phyloP scores from a whole-genome alignment of 1,140 invertebrate species.

The Atta cephalotes region DNA sequence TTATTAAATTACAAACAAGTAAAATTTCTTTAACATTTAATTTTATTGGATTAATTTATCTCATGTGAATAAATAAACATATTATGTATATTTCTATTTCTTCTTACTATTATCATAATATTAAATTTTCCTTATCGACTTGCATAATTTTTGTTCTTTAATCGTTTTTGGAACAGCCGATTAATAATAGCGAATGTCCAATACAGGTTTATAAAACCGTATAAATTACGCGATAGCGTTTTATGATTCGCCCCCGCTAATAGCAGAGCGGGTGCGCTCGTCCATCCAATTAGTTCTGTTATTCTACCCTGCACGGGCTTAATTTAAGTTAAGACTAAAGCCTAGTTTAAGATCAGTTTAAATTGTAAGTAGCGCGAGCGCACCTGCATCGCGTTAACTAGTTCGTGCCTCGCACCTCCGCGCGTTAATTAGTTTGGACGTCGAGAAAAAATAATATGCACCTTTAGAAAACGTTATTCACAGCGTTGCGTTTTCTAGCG shows the following conservation, averaged over 20 bases:
- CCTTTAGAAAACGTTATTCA: slow-evolving; percentile 56
- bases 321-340: slow-evolving; percentile 60
- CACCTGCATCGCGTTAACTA: slow-evolving; percentile 67
- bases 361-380: slow-evolving; percentile 51
- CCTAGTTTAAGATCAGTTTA: slow-evolving; percentile 63
- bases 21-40: neutral
- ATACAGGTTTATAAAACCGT: slow-evolving; percentile 48
- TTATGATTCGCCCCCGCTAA: slow-evolving; percentile 55
- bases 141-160: neutral
- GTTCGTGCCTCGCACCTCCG: slow-evolving; percentile 37
- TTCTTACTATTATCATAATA: neutral
- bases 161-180: neutral
- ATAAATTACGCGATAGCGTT: slow-evolving; percentile 38
- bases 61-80: neutral
- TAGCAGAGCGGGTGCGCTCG: slow-evolving; percentile 44
- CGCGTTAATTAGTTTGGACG: slow-evolving; percentile 55
- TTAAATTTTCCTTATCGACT: slow-evolving; percentile 14
- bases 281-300: slow-evolving; percentile 63
- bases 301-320: slow-evolving; percentile 58
- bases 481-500: slow-evolving; percentile 39
- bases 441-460: slow-evolving; percentile 59
- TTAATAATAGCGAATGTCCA: slow-evolving; percentile 8
- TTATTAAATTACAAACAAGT: neutral
- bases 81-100: neutral
- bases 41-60: neutral